These are phyloP conservation scores for Heliopora coerulea DNA, from an alignment of 92 coral and sea anemone species.

Conservation along the genomic window DNA sequence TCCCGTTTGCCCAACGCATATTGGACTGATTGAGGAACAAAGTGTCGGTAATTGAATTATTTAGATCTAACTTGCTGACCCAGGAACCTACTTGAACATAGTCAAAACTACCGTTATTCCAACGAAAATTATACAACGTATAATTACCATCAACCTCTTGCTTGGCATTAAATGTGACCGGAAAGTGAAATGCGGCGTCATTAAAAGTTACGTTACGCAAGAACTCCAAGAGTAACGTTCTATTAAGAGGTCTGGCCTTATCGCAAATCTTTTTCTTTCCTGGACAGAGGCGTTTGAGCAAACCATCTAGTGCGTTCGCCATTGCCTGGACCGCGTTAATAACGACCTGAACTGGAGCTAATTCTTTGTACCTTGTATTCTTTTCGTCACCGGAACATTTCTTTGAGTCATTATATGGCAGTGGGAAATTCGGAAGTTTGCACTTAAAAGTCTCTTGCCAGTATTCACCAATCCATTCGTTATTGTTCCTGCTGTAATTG, in stretches of 20 bases:
- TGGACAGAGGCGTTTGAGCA: constrained; percentile 44
- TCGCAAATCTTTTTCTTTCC: constrained; percentile 37
- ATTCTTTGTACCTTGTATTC: constrained; percentile 28
- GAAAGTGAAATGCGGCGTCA: constrained; percentile 50
- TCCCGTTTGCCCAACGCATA: no score
- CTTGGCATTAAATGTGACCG: constrained; percentile 53
- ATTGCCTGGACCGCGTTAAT: constrained; percentile 57
- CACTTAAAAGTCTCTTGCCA: constrained; percentile 70
- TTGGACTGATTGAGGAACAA: no score
- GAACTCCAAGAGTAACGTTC: not conserved
- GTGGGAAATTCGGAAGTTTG: constrained; percentile 42
- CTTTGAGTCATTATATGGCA: constrained; percentile 37
- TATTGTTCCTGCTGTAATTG: constrained; percentile 48
- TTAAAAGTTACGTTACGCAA: constrained; percentile 23
- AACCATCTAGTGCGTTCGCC: constrained; percentile 43
- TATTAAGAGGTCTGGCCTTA: constrained; percentile 34
- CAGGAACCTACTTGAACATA: not conserved
- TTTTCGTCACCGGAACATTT: constrained; percentile 53
- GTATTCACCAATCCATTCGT: constrained; percentile 85
- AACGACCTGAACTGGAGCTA: constrained; percentile 49
- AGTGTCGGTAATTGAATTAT: constrained; percentile 30
- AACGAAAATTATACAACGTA: constrained; percentile 2
- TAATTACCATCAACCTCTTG: constrained; percentile 15
- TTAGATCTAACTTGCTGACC: not conserved
- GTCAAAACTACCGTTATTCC: not conserved